phyloP scores from a whole-genome alignment of 2,888 invertebrate genomes.

The Dolichopus griseipennis region DNA sequence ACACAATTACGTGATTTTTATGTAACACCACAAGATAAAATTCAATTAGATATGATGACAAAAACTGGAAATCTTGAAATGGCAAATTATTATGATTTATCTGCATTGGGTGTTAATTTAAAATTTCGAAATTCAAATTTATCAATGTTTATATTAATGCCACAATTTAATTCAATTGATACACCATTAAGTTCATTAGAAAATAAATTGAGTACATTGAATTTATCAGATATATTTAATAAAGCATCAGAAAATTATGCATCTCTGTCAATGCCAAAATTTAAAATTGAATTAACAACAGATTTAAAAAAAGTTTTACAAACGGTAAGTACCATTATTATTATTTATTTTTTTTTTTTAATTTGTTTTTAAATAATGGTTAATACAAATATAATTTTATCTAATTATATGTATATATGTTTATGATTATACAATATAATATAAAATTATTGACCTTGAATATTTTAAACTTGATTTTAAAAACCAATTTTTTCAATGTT shows the following conservation, averaged over 20 bases:
- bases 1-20: slow-evolving; percentile 63
- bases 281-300: slow-evolving; percentile 68
- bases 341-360: too few relatives aligned
- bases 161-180: slow-evolving; percentile 56
- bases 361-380: too few relatives aligned
- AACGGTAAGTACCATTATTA: slow-evolving; percentile 43
- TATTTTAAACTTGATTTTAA: neutral
- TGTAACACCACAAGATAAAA: slow-evolving; percentile 45
- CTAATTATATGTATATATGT: too few relatives aligned
- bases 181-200: slow-evolving; percentile 44
- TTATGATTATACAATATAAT: too few relatives aligned
- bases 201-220: slow-evolving; percentile 51
- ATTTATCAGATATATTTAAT: slow-evolving; percentile 47
- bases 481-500: neutral
- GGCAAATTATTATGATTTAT: slow-evolving; percentile 44
- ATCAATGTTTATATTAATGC: slow-evolving; percentile 69
- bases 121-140: slow-evolving; percentile 62
- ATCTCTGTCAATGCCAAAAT: slow-evolving; percentile 57
- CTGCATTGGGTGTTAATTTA: slow-evolving; percentile 59
- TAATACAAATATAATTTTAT: too few relatives aligned
- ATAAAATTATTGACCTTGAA: too few relatives aligned
- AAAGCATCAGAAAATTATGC: slow-evolving; percentile 21
- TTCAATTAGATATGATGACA: slow-evolving; percentile 65
- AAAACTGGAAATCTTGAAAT: slow-evolving; percentile 47
- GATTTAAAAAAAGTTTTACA: slow-evolving; percentile 51